Conservation (phyloP, 2,797 vertebrate species). For the Strix occidentalis region DNA sequence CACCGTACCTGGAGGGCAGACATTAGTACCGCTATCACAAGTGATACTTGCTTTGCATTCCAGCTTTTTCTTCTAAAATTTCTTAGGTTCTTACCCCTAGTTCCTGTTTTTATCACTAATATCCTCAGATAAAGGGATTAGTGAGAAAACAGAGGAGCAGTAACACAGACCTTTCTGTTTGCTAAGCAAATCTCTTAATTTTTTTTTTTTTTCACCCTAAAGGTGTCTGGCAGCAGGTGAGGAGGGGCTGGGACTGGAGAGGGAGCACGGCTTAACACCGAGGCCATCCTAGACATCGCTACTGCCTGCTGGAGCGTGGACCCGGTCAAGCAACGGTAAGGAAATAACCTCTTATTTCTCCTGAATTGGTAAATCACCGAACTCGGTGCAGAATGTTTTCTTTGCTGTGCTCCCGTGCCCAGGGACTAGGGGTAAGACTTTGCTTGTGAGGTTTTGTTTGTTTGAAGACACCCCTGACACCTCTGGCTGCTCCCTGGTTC, state of each 20-base stretch:
- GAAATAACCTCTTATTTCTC: not conserved
- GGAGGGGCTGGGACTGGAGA: not conserved
- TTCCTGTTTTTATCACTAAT: not conserved
- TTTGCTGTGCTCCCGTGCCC: fast-evolving
- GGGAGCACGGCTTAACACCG: not conserved
- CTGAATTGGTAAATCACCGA: fast-evolving
- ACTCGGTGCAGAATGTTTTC: fast-evolving
- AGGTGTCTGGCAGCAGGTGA: constrained; percentile 1
- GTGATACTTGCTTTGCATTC: not conserved
- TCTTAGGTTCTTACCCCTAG: not conserved
- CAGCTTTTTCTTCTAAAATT: not conserved
- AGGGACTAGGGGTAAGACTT: not conserved
- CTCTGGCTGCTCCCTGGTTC: not conserved
- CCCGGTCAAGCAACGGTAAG: not conserved
- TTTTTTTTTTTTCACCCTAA: not conserved
- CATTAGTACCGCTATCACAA: fast-evolving
- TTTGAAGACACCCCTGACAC: not conserved
- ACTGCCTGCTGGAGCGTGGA: fast-evolving
- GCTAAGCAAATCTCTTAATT: not conserved
- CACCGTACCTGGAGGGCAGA: not conserved
- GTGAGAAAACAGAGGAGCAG: not conserved
- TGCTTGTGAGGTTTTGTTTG: not conserved
- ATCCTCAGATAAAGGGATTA: not conserved
- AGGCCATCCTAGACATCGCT: not conserved
- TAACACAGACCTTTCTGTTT: not conserved